phyloP scores from a whole-genome alignment of 2,113 vertebrate species.

The Nerophis ophidion region DNA sequence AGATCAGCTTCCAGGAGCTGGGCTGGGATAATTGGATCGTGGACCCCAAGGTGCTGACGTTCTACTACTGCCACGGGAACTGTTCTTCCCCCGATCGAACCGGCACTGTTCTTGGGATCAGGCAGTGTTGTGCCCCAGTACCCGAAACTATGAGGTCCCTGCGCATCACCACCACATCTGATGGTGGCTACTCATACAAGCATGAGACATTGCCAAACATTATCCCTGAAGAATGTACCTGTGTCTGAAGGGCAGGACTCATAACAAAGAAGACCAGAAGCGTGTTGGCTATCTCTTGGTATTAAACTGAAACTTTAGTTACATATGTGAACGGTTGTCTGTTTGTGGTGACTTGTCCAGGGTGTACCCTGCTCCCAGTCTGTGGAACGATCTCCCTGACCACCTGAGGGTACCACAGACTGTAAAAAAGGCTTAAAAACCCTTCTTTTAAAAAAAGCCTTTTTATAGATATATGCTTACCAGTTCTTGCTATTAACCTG shows the following conservation, averaged over 20 bases:
- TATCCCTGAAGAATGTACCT: conserved; percentile 84
- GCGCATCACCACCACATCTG: conserved; percentile 83
- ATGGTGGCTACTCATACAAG: conserved; percentile 87
- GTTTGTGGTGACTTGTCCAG: too few relatives aligned
- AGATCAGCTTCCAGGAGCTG: conserved; percentile 88
- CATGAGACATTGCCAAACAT: conserved; percentile 88
- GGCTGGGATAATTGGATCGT: conserved; percentile 93
- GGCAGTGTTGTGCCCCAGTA: conserved; percentile 82
- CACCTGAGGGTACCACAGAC: too few relatives aligned
- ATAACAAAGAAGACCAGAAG: too few relatives aligned
- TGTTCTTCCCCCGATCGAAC: conserved; percentile 68
- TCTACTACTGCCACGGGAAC: conserved; percentile 87
- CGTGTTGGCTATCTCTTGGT: too few relatives aligned
- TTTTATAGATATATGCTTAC: too few relatives aligned
- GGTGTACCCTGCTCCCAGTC: too few relatives aligned
- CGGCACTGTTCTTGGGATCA: conserved; percentile 68
- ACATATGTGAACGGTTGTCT: too few relatives aligned
- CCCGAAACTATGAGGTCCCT: conserved; percentile 84
- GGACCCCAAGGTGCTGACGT: conserved; percentile 81
- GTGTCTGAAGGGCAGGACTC: conserved; percentile 64
- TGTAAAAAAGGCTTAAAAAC: too few relatives aligned
- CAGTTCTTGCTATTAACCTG: too few relatives aligned
- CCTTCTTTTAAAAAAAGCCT: too few relatives aligned
- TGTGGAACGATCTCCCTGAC: too few relatives aligned
- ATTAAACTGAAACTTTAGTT: too few relatives aligned